Percentiles rank a stretch among this genome's conserved stretches.
Evolutionary conservation across 2,113 vertebrate species (phyloP).

Genomic region (Machaerirhynchus nigripectus): DNA sequence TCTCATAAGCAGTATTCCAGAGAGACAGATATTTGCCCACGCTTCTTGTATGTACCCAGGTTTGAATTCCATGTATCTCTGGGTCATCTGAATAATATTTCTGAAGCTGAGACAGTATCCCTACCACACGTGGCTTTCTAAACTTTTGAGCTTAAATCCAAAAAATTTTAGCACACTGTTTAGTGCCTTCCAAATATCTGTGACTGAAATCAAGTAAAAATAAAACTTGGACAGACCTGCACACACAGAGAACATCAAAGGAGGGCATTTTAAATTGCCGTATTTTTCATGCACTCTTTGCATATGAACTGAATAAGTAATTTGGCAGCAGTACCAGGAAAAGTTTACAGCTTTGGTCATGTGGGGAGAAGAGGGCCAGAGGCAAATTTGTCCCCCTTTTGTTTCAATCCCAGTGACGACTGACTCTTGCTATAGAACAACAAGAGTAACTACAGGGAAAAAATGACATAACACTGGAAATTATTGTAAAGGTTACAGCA

Average conservation of each 20-base stretch:
- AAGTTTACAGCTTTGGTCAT: background rate
- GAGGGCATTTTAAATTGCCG: background rate
- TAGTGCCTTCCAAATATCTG: background rate
- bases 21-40: background rate
- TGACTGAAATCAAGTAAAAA: background rate
- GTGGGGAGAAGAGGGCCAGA: background rate
- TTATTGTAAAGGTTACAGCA: background rate
- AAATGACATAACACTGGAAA: background rate
- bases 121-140: background rate
- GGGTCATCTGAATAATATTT: background rate
- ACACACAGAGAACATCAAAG: background rate
- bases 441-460: background rate
- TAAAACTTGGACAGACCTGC: background rate
- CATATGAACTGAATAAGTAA: background rate
- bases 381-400: background rate
- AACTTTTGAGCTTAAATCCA: background rate
- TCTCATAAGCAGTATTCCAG: background rate
- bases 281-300: background rate
- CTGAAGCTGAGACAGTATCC: background rate
- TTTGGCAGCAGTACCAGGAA: background rate
- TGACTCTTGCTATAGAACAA: background rate
- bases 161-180: background rate
- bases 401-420: background rate
- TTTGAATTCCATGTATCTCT: background rate
- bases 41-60: background rate